phyloP scores from a whole-genome alignment of 2,113 vertebrate species.

The Columbina picui region DNA sequence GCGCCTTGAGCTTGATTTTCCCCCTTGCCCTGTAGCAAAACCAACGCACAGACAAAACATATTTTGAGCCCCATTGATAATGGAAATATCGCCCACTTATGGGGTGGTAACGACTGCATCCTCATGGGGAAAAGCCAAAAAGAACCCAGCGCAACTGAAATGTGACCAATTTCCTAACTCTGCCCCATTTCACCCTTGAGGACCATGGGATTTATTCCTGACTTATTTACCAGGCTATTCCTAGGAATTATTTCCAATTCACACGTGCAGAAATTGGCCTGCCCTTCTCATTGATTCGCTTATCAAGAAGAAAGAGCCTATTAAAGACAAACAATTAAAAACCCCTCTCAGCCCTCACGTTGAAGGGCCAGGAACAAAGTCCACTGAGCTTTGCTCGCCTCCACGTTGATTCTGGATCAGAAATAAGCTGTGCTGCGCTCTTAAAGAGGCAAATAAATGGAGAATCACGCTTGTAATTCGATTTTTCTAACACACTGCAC shows the following conservation, averaged over 20 bases:
- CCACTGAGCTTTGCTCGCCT: not conserved
- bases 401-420: fast-evolving
- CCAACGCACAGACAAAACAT: fast-evolving
- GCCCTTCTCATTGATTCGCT: not conserved
- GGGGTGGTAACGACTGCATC: not conserved
- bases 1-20: not conserved
- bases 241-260: not conserved
- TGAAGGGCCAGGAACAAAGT: not conserved
- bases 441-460: not conserved
- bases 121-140: not conserved
- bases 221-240: not conserved
- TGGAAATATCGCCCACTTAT: fast-evolving
- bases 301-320: not conserved
- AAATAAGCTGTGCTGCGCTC: not conserved
- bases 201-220: fast-evolving
- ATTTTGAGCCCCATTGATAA: fast-evolving
- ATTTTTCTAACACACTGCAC: fast-evolving
- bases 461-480: fast-evolving
- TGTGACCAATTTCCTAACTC: fast-evolving
- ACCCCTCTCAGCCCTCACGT: fast-evolving
- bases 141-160: not conserved
- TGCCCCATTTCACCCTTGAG: not conserved
- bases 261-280: fast-evolving
- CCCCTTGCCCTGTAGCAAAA: not conserved
- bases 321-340: not conserved